These are phyloP conservation scores for Drosophila suzukii DNA, from an alignment of 1,140 invertebrate species.

Conservation along the genomic window DNA sequence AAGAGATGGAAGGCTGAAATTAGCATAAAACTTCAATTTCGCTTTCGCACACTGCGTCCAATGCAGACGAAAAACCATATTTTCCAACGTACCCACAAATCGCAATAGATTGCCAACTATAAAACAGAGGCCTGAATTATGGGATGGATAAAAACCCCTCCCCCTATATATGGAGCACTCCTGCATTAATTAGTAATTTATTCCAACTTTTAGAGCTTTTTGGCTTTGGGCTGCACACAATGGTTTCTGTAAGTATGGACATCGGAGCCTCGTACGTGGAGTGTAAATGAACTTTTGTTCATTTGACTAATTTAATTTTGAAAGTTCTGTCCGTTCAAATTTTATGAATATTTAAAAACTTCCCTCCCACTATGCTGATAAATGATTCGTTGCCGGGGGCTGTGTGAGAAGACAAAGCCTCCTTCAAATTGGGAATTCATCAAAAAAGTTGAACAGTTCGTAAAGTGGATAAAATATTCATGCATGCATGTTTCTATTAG, in stretches of 20 bases:
- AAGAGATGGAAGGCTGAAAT: constrained; percentile 47
- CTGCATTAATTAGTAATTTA: constrained; percentile 75
- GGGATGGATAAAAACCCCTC: neutral
- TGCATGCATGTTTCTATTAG: constrained; percentile 76
- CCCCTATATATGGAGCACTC: constrained; percentile 31
- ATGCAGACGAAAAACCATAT: constrained; percentile 53
- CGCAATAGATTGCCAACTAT: constrained; percentile 73
- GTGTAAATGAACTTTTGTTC: constrained; percentile 70
- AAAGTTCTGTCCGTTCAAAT: constrained; percentile 70
- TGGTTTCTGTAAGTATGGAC: constrained; percentile 24
- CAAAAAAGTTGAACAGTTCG: constrained; percentile 76
- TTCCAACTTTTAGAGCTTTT: constrained; percentile 50
- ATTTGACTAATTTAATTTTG: constrained; percentile 79
- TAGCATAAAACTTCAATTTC: constrained; percentile 82
- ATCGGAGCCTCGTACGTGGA: constrained; percentile 9
- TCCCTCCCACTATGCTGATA: constrained; percentile 26
- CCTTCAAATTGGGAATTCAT: constrained; percentile 80
- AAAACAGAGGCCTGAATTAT: constrained; percentile 51
- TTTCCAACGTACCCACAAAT: constrained; percentile 59
- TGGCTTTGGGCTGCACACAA: constrained; percentile 31
- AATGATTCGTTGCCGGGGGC: constrained; percentile 56
- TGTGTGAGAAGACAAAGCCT: constrained; percentile 61
- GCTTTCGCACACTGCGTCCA: constrained; percentile 54
- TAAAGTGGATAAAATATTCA: constrained; percentile 79
- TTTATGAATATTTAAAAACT: constrained; percentile 81